Evolutionary conservation across 2,797 vertebrate genomes (phyloP).

Genomic region (Morelia viridis): DNA sequence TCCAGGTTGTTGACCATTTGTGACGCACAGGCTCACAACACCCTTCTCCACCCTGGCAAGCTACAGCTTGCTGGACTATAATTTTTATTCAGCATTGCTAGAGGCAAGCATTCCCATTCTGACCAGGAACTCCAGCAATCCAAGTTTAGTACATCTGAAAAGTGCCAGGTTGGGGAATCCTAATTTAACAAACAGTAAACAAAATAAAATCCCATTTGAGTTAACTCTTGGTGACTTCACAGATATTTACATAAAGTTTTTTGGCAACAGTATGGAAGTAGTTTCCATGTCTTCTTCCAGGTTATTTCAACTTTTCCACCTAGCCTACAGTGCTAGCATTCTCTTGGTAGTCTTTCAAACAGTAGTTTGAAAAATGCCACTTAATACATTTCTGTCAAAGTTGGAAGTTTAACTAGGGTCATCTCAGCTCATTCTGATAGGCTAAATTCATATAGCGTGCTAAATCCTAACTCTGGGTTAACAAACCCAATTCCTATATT

Average conservation of each 20-base stretch:
- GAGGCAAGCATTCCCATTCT: neutral
- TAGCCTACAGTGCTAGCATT: neutral
- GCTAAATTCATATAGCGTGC: neutral
- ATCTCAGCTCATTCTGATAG: neutral
- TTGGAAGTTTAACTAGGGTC: neutral
- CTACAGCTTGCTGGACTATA: neutral
- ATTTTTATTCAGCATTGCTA: neutral
- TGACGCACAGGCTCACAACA: neutral
- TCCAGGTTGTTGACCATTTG: neutral
- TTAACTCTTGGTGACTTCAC: neutral
- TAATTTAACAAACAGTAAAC: neutral
- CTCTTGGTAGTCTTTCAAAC: neutral
- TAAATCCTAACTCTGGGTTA: neutral
- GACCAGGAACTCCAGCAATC: neutral
- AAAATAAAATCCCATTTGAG: neutral
- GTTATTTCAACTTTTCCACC: neutral
- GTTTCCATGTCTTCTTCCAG: neutral
- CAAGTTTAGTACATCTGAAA: neutral
- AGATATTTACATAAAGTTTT: neutral
- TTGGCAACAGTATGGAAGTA: neutral
- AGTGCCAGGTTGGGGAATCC: neutral
- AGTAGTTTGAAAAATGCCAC: neutral
- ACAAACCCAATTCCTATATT: neutral
- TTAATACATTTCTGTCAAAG: neutral
- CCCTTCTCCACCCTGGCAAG: neutral